These are phyloP conservation scores for Harpalus rufipes DNA, from an alignment of 2,888 invertebrate genomes.

Conservation along the genomic window DNA sequence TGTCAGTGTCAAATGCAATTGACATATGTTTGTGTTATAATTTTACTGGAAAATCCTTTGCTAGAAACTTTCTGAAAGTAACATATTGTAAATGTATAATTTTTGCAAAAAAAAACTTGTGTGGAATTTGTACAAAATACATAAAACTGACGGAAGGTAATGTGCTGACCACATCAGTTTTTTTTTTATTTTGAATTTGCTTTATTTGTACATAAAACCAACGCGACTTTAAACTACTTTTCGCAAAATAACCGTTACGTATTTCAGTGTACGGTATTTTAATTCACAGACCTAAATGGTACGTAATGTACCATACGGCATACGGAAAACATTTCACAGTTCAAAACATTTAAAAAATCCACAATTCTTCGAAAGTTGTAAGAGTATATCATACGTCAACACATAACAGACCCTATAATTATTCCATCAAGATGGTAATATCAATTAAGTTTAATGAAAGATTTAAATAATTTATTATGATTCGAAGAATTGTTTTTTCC, in stretches of 20 bases:
- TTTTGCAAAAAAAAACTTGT: no score
- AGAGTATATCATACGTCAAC: slow-evolving; percentile 13
- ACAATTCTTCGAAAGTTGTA: not conserved
- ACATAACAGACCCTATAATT: slow-evolving; percentile 61
- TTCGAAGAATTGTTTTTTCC: slow-evolving; percentile 25
- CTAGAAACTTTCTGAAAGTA: no score
- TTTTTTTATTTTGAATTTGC: no score
- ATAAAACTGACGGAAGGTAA: no score
- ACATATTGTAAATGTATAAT: no score
- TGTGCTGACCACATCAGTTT: no score
- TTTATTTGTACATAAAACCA: not conserved
- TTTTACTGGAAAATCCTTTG: no score
- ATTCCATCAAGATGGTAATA: slow-evolving; percentile 53
- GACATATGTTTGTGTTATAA: no score
- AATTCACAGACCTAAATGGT: not conserved
- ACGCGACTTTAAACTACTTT: not conserved
- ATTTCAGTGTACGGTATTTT: not conserved
- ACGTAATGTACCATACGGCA: not conserved
- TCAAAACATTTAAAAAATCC: not conserved
- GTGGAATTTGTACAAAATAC: no score
- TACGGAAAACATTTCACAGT: not conserved
- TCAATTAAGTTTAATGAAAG: slow-evolving; percentile 58
- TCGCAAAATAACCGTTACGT: not conserved
- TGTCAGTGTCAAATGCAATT: no score
- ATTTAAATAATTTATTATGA: slow-evolving; percentile 54